Evolutionary conservation across 2,113 vertebrate genomes (phyloP).

Genomic region (Myotis lucifugus): DNA sequence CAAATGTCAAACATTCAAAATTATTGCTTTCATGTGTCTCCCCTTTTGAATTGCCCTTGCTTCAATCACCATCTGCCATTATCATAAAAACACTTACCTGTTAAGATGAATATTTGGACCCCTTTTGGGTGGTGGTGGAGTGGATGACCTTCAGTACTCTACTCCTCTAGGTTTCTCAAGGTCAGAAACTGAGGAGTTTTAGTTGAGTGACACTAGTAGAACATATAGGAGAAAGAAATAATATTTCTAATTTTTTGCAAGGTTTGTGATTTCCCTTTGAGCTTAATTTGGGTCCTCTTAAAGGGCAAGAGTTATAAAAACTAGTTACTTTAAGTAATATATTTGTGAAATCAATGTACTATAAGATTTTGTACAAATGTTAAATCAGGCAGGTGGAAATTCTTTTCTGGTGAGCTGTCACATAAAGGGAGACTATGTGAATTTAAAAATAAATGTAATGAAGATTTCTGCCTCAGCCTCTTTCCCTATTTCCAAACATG

Average conservation of each 20-base stretch:
- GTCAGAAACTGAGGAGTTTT: conserved; percentile 62
- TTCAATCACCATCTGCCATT: conserved; percentile 39
- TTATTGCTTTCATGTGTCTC: conserved; percentile 69
- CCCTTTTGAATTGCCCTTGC: conserved; percentile 51
- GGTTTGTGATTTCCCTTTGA: conserved; percentile 18
- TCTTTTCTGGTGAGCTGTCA: conserved; percentile 41
- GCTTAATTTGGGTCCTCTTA: neutral
- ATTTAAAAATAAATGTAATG: conserved; percentile 19
- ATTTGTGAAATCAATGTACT: conserved; percentile 31
- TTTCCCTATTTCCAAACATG: conserved; percentile 34
- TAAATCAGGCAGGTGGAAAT: conserved; percentile 16
- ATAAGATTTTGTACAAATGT: neutral
- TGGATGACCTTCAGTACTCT: conserved; percentile 10
- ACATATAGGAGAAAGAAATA: neutral
- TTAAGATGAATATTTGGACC: conserved; percentile 44
- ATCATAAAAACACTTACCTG: conserved; percentile 34
- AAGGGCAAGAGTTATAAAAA: neutral
- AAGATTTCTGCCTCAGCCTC: neutral
- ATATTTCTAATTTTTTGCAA: conserved; percentile 1
- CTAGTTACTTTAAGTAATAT: conserved; percentile 24
- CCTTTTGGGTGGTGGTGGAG: neutral
- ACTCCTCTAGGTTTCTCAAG: conserved; percentile 63
- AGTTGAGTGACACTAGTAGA: conserved; percentile 44
- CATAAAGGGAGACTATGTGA: neutral
- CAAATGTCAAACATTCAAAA: conserved; percentile 60